Evolutionary conservation across 2,113 vertebrate species (phyloP).

Genomic region (Corydoras sp.): DNA sequence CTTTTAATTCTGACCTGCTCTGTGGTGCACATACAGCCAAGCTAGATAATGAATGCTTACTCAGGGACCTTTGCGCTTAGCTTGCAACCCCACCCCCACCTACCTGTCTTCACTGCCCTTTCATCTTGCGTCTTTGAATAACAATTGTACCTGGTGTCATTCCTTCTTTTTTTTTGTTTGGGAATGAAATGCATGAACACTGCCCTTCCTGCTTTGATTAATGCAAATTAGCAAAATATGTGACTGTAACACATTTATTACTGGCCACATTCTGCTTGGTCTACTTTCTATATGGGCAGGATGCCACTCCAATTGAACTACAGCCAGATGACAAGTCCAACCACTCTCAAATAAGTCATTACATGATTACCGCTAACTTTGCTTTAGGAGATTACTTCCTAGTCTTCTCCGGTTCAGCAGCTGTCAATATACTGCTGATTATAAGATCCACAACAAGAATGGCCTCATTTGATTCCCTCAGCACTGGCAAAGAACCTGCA

Average conservation of each 20-base stretch:
- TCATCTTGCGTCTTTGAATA: constrained; percentile 21
- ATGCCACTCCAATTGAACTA: background rate
- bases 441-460: constrained; percentile 45
- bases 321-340: constrained; percentile 2
- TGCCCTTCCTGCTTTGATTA: background rate
- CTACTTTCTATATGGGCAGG: background rate
- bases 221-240: background rate
- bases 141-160: background rate
- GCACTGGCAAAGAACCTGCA: constrained; percentile 38
- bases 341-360: constrained; percentile 43
- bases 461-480: constrained; percentile 18
- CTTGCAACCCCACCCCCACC: background rate
- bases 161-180: background rate
- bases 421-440: constrained; percentile 51
- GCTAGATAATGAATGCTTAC: constrained; percentile 32
- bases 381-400: constrained; percentile 46
- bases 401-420: constrained; percentile 46
- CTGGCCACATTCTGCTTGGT: background rate
- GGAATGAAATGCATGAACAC: background rate
- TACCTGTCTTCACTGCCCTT: constrained; percentile 10
- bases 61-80: constrained; percentile 21
- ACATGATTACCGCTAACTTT: constrained; percentile 51
- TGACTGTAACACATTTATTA: constrained; percentile 1
- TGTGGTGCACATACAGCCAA: constrained; percentile 9
- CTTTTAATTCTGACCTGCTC: constrained; percentile 34